Evolutionary conservation across 2,113 vertebrate genomes (phyloP).

Genomic region (Eolophus roseicapilla): DNA sequence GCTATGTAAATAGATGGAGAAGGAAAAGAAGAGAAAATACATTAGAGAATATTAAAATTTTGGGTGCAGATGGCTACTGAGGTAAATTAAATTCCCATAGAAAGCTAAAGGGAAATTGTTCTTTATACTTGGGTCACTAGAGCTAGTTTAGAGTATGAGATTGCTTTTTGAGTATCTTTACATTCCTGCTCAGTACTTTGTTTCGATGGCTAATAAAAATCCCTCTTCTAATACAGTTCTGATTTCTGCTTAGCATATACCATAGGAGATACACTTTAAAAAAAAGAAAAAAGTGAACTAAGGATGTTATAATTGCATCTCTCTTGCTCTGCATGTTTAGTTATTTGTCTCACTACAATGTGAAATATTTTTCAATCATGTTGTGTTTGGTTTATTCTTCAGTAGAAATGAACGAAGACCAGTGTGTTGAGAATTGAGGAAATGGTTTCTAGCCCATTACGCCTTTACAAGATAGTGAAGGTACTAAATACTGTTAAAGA

Average conservation of each 20-base stretch:
- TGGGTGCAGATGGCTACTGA: not conserved
- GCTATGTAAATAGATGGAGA: not conserved
- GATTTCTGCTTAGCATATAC: not conserved
- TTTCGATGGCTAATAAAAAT: not conserved
- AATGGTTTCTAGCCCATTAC: not conserved
- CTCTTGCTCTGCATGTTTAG: not conserved
- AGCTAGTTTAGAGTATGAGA: not conserved
- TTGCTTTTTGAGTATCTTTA: not conserved
- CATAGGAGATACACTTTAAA: not conserved
- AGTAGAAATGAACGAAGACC: not conserved
- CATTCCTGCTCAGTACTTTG: not conserved
- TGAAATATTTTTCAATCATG: not conserved
- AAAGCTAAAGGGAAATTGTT: not conserved
- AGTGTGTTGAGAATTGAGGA: not conserved
- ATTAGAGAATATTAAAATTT: not conserved
- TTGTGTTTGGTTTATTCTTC: not conserved
- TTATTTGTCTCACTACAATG: not conserved
- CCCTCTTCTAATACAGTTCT: not conserved
- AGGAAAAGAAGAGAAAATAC: not conserved
- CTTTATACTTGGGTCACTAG: not conserved
- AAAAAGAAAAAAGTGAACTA: not conserved
- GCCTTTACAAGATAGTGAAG: not conserved
- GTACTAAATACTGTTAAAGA: not conserved
- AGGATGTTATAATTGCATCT: not conserved
- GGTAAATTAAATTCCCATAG: not conserved